Percentiles rank a stretch among this genome's conserved stretches.
Evolutionary conservation across 2,113 vertebrate species (phyloP).

Genomic region (Bufo bufo): DNA sequence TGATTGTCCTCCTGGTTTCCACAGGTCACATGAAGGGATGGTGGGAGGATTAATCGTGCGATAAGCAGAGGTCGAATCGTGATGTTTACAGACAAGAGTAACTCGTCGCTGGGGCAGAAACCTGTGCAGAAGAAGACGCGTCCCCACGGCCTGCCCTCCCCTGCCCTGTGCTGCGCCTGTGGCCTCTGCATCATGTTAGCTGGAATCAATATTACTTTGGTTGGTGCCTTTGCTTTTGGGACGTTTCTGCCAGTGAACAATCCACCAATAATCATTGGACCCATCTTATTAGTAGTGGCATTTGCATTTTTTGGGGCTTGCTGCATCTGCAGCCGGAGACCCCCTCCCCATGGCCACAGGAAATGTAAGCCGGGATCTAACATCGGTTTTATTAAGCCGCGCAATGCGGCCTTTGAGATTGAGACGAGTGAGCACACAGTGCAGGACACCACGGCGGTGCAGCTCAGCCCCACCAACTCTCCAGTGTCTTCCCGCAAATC

Average conservation of each 20-base stretch:
- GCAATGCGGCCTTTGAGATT: slow-evolving; percentile 86
- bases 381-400: slow-evolving; percentile 77
- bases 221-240: slow-evolving; percentile 88
- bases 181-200: slow-evolving; percentile 94
- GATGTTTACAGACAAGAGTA: slow-evolving; percentile 75
- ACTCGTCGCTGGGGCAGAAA: slow-evolving; percentile 71
- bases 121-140: slow-evolving; percentile 69
- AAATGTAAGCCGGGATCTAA: slow-evolving; percentile 70
- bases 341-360: slow-evolving; percentile 65
- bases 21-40: neutral
- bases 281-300: slow-evolving; percentile 83
- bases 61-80: neutral
- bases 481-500: slow-evolving; percentile 80
- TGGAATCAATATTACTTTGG: slow-evolving; percentile 93
- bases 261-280: slow-evolving; percentile 87
- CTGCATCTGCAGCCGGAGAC: slow-evolving; percentile 83
- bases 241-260: slow-evolving; percentile 83
- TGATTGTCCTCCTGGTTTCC: neutral
- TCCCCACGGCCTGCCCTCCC: slow-evolving; percentile 81
- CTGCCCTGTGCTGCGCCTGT: slow-evolving; percentile 90
- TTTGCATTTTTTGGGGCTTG: slow-evolving; percentile 86
- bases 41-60: neutral
- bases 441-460: slow-evolving; percentile 91
- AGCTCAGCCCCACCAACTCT: slow-evolving; percentile 90
- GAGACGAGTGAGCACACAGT: slow-evolving; percentile 93